phyloP scores from a whole-genome alignment of 2,113 vertebrate genomes.

The Pelecanoides urinatrix region DNA sequence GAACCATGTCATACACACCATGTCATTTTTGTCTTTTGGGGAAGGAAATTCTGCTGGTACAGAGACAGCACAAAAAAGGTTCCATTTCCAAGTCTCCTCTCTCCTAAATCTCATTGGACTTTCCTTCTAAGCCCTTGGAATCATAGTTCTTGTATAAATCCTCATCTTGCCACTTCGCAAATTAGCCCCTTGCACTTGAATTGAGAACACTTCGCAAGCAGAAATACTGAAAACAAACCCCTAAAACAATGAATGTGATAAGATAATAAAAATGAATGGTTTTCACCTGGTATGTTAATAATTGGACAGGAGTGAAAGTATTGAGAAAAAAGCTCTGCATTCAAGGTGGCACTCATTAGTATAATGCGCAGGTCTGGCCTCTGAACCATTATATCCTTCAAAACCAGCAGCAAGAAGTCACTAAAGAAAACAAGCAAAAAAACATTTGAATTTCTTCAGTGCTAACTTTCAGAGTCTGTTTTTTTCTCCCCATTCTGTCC shows the following conservation, averaged over 20 bases:
- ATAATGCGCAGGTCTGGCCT: slow-evolving; percentile 88
- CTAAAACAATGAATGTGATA: background rate
- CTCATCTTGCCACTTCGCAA: background rate
- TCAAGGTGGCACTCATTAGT: slow-evolving; percentile 96
- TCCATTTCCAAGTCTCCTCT: background rate
- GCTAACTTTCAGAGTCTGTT: background rate
- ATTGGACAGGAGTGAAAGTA: slow-evolving; percentile 88
- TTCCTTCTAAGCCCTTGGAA: background rate
- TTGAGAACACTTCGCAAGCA: background rate
- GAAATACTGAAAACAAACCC: background rate
- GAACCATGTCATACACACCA: background rate
- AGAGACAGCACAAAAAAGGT: background rate
- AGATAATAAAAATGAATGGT: background rate
- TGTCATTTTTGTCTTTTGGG: background rate
- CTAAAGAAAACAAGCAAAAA: slow-evolving; percentile 69
- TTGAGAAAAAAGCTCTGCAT: slow-evolving; percentile 91
- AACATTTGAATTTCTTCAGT: background rate
- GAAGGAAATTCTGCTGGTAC: background rate
- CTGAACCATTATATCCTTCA: slow-evolving; percentile 89
- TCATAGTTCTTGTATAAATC: background rate
- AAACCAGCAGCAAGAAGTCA: slow-evolving; percentile 94
- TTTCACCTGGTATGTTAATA: slow-evolving; percentile 91
- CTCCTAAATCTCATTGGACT: background rate
- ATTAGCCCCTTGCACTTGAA: background rate
- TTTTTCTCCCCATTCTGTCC: background rate